phyloP scores from a whole-genome alignment of 2,113 vertebrate genomes.

The Callopanchax toddi region DNA sequence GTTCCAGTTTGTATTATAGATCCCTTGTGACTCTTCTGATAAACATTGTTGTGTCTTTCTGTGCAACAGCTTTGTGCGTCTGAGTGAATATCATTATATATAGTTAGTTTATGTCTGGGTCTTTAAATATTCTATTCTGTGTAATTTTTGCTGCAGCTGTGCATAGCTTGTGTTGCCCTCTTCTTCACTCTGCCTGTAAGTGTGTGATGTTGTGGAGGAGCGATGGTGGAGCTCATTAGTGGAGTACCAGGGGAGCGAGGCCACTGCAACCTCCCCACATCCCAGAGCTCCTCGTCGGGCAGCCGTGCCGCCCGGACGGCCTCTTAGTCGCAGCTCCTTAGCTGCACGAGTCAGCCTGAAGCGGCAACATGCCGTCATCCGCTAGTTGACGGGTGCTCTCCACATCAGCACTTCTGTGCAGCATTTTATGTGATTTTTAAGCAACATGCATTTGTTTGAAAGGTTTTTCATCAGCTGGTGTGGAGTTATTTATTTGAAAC shows the following conservation, averaged over 20 bases:
- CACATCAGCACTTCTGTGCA: slow-evolving; percentile 9
- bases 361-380: slow-evolving; percentile 44
- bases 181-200: slow-evolving; percentile 12
- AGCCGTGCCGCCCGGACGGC: slow-evolving; percentile 50
- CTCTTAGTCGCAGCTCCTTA: slow-evolving; percentile 62
- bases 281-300: slow-evolving; percentile 60
- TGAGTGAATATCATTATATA: too few relatives aligned
- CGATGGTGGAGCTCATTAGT: slow-evolving; percentile 73
- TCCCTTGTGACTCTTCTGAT: too few relatives aligned
- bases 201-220: slow-evolving; percentile 65
- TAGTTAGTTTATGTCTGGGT: too few relatives aligned
- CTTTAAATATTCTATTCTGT: not conserved
- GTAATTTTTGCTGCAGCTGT: slow-evolving; percentile 30
- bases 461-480: not conserved
- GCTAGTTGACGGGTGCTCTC: slow-evolving; percentile 40
- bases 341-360: slow-evolving; percentile 50
- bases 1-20: too few relatives aligned
- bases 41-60: too few relatives aligned
- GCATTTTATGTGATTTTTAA: not conserved
- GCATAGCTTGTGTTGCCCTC: slow-evolving; percentile 4
- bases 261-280: slow-evolving; percentile 38
- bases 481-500: not conserved
- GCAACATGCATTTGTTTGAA: not conserved
- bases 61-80: too few relatives aligned
- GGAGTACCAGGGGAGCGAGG: slow-evolving; percentile 58